These are phyloP conservation scores for Caenorhabditis sp. DNA, from an alignment of 2,888 invertebrate genomes.

Conservation along the genomic window DNA sequence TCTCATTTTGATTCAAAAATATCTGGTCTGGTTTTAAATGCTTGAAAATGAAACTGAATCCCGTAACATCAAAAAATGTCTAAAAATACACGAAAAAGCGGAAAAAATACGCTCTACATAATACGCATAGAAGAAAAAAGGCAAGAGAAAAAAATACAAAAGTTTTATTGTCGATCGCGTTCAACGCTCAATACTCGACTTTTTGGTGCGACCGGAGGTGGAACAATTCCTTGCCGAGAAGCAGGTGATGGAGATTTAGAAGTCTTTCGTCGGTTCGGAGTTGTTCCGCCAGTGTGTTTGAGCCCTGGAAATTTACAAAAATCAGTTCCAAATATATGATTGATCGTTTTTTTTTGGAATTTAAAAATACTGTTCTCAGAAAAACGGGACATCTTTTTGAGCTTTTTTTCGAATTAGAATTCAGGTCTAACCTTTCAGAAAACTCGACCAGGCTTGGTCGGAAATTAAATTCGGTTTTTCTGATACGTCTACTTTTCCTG, in stretches of 20 bases:
- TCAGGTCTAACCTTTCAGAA: too few species aligned
- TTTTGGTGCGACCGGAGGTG: slow-evolving; percentile 60
- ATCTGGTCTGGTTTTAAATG: too few species aligned
- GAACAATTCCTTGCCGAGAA: slow-evolving; percentile 29
- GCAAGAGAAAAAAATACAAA: not conserved
- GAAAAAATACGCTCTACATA: not conserved
- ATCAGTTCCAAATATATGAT: too few species aligned
- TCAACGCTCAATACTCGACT: slow-evolving; percentile 50
- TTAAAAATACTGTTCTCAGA: too few species aligned
- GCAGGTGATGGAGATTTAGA: slow-evolving; percentile 45
- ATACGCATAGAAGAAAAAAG: not conserved
- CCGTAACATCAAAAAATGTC: not conserved
- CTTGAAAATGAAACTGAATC: too few species aligned
- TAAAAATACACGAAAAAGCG: not conserved
- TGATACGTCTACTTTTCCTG: too few species aligned
- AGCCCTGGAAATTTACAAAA: slow-evolving; percentile 36
- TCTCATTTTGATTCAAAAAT: too few species aligned
- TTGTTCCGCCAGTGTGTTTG: slow-evolving; percentile 44
- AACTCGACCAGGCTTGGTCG: too few species aligned
- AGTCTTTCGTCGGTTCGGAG: slow-evolving; percentile 42
- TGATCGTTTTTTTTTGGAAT: too few species aligned
- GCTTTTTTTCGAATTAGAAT: too few species aligned
- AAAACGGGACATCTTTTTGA: too few species aligned
- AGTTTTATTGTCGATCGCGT: slow-evolving; percentile 44
- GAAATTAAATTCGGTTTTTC: too few species aligned